phyloP scores from a whole-genome alignment of 2,113 vertebrate genomes.

The Centrocercus urophasianus region DNA sequence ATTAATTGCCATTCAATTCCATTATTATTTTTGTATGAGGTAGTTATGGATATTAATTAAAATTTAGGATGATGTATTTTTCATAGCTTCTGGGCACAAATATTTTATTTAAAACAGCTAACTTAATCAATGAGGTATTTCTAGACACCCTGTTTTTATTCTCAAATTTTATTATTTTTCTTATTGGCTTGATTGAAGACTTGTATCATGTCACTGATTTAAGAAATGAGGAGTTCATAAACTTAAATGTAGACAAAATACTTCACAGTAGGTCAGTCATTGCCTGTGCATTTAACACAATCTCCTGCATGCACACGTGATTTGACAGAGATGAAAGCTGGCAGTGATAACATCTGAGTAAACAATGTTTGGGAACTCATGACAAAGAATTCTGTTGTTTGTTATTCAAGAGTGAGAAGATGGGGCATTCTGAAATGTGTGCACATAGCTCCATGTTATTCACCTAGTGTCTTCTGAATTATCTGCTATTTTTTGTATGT shows the following conservation, averaged over 20 bases:
- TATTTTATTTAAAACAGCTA: not conserved
- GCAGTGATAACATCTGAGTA: not conserved
- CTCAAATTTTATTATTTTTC: not conserved
- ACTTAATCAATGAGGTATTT: not conserved
- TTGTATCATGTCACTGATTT: not conserved
- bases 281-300: not conserved
- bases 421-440: not conserved
- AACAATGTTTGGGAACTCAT: not conserved
- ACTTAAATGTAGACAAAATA: not conserved
- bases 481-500: not conserved
- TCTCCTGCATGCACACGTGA: not conserved
- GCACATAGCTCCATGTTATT: not conserved
- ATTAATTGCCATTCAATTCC: not conserved
- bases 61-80: not conserved
- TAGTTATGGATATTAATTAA: not conserved
- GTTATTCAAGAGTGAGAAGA: not conserved
- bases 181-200: not conserved
- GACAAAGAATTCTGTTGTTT: not conserved
- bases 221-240: not conserved
- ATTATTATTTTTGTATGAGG: not conserved
- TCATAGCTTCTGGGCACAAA: not conserved
- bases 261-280: not conserved
- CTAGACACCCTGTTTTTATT: not conserved
- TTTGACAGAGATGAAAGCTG: not conserved
- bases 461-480: slow-evolving; percentile 24